phyloP scores from a whole-genome alignment of 2,113 vertebrate species.

The Cardinalis cardinalis region DNA sequence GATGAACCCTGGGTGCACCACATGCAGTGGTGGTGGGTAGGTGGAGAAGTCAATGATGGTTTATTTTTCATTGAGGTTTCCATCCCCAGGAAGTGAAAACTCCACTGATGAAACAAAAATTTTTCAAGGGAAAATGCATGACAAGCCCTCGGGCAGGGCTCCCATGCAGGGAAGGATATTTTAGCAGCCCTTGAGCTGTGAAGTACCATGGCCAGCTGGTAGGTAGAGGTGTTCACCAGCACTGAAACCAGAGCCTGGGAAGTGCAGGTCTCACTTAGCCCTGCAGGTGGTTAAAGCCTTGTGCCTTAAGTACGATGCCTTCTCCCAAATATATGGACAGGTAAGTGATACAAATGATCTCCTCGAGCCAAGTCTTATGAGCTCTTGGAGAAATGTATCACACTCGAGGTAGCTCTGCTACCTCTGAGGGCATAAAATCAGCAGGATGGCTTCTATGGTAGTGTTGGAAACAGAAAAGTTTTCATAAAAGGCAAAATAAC shows the following conservation, averaged over 20 bases:
- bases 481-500: no score
- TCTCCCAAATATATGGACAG: neutral
- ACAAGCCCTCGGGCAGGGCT: neutral
- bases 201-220: neutral
- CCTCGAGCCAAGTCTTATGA: no score
- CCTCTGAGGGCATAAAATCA: no score
- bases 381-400: no score
- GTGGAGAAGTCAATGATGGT: rapidly evolving
- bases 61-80: neutral
- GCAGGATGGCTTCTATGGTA: no score
- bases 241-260: neutral
- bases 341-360: neutral
- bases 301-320: neutral
- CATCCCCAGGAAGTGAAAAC: neutral
- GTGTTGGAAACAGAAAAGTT: no score
- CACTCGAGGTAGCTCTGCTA: no score
- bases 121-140: neutral
- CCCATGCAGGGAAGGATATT: neutral
- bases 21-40: neutral
- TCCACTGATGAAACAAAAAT: neutral
- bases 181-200: neutral
- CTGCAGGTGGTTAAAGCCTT: neutral
- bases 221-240: neutral
- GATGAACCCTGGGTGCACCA: rapidly evolving
- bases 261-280: neutral